A percentile compares a stretch with the other conserved stretches of the same genome.
Evolutionary conservation across 1,140 invertebrate genomes (phyloP).

Genomic region (Rhagoletis pomonella): DNA sequence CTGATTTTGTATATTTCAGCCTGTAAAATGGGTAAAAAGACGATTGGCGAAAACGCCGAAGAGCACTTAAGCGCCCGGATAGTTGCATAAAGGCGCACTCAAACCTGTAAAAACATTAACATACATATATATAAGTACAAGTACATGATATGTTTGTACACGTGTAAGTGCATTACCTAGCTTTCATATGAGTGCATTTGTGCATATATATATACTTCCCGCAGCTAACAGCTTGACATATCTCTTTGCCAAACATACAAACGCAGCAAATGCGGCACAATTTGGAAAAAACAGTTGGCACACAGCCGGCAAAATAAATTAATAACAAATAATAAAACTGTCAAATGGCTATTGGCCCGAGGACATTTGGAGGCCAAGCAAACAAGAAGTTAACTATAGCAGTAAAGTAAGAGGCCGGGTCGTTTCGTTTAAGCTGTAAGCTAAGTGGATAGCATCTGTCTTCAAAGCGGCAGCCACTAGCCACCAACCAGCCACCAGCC

Average conservation of each 20-base stretch:
- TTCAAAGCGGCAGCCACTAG: background rate
- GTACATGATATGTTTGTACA: no score
- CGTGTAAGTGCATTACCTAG: no score
- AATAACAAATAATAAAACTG: slow-evolving; percentile 53
- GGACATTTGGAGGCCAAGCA: slow-evolving; percentile 31
- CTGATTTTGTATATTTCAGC: slow-evolving; percentile 33
- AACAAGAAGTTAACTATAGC: background rate
- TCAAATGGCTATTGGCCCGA: slow-evolving; percentile 34
- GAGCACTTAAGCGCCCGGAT: slow-evolving; percentile 11
- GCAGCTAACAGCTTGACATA: slow-evolving; percentile 41
- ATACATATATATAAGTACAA: background rate
- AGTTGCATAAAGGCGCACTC: background rate
- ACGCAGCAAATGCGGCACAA: background rate
- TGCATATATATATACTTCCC: background rate
- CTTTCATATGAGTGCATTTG: no score
- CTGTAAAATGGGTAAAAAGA: slow-evolving; percentile 5
- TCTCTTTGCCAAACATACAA: background rate
- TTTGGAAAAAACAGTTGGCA: slow-evolving; percentile 24
- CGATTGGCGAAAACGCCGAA: background rate
- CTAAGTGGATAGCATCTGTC: background rate
- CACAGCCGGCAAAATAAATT: slow-evolving; percentile 43
- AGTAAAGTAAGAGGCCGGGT: slow-evolving; percentile 23
- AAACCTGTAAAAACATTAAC: background rate
- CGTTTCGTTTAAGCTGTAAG: background rate
- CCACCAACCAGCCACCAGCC: background rate